Evolutionary conservation across 64 coral and sea anemone species (phyloP).

Genomic region (Stylophora pistillata): DNA sequence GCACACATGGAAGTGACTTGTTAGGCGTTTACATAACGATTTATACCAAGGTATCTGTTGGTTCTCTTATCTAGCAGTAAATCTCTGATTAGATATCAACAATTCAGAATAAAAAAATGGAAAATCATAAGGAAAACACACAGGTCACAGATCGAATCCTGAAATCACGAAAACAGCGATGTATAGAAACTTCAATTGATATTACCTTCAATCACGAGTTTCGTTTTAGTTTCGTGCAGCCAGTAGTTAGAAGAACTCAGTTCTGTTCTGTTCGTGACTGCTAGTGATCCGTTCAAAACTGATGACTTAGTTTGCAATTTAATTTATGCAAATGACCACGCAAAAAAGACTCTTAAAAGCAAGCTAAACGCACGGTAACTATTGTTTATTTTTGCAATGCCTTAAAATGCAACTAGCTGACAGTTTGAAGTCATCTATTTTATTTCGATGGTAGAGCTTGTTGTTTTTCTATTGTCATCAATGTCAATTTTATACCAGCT

Average conservation of each 20-base stretch:
- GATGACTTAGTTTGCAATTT: background rate
- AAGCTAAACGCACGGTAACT: background rate
- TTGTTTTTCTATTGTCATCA: background rate
- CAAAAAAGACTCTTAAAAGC: background rate
- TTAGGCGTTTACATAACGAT: background rate
- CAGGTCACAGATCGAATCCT: too few species aligned
- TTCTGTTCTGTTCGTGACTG: background rate
- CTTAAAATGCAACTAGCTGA: background rate
- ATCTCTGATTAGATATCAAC: background rate
- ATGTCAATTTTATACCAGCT: background rate
- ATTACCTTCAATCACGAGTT: background rate
- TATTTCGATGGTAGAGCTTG: background rate
- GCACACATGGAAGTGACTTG: background rate
- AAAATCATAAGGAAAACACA: background rate
- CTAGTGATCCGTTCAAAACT: background rate
- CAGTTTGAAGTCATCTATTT: background rate
- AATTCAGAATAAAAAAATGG: background rate
- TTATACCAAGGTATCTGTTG: background rate
- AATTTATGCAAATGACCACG: background rate
- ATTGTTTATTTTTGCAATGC: background rate
- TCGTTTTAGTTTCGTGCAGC: background rate
- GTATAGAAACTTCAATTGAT: background rate
- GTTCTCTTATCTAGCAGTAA: background rate
- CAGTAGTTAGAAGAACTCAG: background rate
- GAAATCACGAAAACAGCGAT: background rate